Conservation (phyloP, 2,888 invertebrate species). For the Mallateleia sp. region DNA sequence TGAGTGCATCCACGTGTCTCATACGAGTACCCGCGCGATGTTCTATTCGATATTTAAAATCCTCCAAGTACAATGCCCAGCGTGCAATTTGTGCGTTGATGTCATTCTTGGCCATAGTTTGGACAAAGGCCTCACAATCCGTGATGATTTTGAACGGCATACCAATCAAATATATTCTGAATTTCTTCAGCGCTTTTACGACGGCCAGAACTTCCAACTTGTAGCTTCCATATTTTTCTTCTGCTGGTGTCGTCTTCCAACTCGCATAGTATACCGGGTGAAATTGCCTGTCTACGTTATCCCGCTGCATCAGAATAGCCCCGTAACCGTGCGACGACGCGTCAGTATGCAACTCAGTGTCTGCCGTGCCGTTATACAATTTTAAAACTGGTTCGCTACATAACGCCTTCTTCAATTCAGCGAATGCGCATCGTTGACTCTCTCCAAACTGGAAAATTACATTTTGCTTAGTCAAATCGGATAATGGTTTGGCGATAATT, state of each 20-base stretch:
- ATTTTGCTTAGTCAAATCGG: too few species aligned
- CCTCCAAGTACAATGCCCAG: slow-evolving; percentile 4
- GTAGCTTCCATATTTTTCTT: too few species aligned
- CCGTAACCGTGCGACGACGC: slow-evolving; percentile 12
- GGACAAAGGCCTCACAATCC: not conserved
- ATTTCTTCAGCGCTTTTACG: not conserved
- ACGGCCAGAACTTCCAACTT: not conserved
- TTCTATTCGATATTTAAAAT: not conserved
- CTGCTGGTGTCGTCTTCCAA: slow-evolving; percentile 15
- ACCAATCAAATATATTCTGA: not conserved
- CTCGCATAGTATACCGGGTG: slow-evolving; percentile 26
- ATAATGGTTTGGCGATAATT: too few species aligned
- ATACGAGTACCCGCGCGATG: slow-evolving; percentile 18
- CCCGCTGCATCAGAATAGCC: slow-evolving; percentile 24
- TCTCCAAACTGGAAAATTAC: slow-evolving; percentile 66
- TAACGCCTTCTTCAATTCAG: slow-evolving; percentile 56
- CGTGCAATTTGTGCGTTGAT: not conserved
- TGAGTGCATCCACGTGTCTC: slow-evolving; percentile 14
- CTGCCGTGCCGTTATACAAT: not conserved
- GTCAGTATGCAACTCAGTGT: too few species aligned
- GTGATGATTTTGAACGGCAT: not conserved
- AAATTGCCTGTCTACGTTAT: slow-evolving; percentile 6
- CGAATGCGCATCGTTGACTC: slow-evolving; percentile 36
- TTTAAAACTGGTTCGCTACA: too few species aligned
- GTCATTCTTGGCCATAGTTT: not conserved